Evolutionary conservation across 2,113 vertebrate genomes (phyloP).

Genomic region (Etheostoma cragini): DNA sequence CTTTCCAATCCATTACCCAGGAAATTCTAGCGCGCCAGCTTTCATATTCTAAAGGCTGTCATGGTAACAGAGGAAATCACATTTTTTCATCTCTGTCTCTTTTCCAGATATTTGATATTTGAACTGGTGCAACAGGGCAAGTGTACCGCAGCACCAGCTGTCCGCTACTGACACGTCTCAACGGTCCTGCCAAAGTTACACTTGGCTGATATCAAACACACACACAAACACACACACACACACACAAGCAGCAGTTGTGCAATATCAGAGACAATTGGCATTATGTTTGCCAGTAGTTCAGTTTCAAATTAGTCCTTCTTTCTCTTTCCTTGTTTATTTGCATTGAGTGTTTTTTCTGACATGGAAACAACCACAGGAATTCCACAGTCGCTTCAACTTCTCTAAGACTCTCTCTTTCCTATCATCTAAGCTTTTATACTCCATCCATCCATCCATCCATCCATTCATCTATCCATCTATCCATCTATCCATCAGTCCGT

Average conservation of each 20-base stretch:
- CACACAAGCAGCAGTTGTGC: conserved; percentile 34
- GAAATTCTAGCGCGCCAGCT: conserved; percentile 48
- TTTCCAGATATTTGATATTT: conserved; percentile 61
- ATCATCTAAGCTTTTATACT: not conserved
- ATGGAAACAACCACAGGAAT: conserved; percentile 54
- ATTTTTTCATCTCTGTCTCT: conserved; percentile 33
- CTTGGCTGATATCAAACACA: conserved; percentile 14
- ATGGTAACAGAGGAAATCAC: conserved; percentile 65
- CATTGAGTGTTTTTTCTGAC: conserved; percentile 13
- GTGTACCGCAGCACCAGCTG: conserved; percentile 58
- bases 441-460: not conserved
- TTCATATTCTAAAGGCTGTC: conserved; percentile 56
- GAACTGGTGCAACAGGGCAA: conserved; percentile 52
- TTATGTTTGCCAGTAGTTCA: conserved; percentile 1
- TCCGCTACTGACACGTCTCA: conserved; percentile 47
- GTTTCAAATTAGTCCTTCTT: not conserved
- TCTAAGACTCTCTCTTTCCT: conserved; percentile 18
- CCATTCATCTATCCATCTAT: conserved; percentile 6
- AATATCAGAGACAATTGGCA: conserved; percentile 13
- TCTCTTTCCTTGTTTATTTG: conserved; percentile 1
- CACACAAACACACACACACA: conserved; percentile 37
- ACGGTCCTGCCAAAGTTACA: conserved; percentile 14
- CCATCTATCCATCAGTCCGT: conserved; percentile 10
- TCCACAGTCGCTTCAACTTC: conserved; percentile 19
- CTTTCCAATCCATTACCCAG: conserved; percentile 73